Evolutionary conservation across 2,113 vertebrate species (phyloP).

Genomic region (Hystrix brachyura): DNA sequence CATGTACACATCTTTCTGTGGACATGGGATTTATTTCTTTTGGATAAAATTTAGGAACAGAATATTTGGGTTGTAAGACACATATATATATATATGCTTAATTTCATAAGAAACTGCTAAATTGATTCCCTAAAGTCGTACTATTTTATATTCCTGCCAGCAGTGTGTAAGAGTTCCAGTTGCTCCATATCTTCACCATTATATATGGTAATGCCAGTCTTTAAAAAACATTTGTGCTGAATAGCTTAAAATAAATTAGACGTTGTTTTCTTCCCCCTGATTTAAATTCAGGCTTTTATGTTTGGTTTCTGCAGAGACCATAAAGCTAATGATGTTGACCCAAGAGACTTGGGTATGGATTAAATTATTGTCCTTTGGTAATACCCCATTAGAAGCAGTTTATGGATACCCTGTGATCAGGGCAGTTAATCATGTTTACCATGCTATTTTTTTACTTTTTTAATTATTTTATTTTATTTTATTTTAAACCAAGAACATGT

Average conservation of each 20-base stretch:
- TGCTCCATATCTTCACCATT: not conserved
- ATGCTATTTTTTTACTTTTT: not conserved
- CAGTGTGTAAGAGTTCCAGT: not conserved
- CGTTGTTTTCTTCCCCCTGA: not conserved
- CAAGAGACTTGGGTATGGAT: not conserved
- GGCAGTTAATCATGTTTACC: conserved; percentile 1
- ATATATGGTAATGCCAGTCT: conserved; percentile 8
- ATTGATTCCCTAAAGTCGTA: not conserved
- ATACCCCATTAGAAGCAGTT: conserved; percentile 11
- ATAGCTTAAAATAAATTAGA: conserved; percentile 34
- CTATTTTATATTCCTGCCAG: not conserved
- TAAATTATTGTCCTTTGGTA: conserved; percentile 22
- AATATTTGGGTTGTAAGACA: conserved; percentile 34
- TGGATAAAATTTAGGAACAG: not conserved
- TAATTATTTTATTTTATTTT: too few relatives aligned
- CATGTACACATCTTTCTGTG: conserved; percentile 42
- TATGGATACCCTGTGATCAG: not conserved
- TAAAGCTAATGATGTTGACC: conserved; percentile 17
- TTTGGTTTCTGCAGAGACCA: conserved; percentile 32
- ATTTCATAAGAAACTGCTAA: conserved; percentile 9
- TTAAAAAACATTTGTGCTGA: not conserved
- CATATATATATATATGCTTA: conserved; percentile 10
- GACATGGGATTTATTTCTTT: conserved; percentile 47
- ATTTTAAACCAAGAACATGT: too few relatives aligned
- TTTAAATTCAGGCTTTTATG: conserved; percentile 34